phyloP scores from a whole-genome alignment of 2,113 vertebrate genomes.

The Notarius quadriscutis region DNA sequence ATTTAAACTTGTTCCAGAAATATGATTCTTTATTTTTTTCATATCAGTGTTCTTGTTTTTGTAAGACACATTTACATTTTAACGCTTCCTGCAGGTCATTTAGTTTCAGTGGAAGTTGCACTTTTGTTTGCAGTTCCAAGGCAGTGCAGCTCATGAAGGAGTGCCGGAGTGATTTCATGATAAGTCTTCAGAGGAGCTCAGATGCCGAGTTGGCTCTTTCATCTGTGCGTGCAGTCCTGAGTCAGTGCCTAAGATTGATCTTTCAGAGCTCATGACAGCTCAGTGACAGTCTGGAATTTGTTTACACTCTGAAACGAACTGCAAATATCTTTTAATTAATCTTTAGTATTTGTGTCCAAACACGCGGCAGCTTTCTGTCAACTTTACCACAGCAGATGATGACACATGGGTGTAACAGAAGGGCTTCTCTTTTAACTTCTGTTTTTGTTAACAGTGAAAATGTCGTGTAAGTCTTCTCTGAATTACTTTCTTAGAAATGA shows the following conservation, averaged over 20 bases:
- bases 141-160: not conserved
- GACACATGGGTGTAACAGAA: not conserved
- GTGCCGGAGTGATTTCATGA: not conserved
- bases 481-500: not conserved
- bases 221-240: not conserved
- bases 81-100: not conserved
- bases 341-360: not conserved
- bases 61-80: not conserved
- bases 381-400: not conserved
- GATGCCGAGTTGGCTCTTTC: not conserved
- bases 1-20: not conserved
- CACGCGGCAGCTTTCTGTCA: not conserved
- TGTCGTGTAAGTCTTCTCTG: not conserved
- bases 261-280: not conserved
- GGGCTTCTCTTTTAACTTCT: not conserved
- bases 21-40: no score
- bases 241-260: not conserved
- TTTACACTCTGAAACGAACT: not conserved
- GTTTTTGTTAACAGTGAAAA: not conserved
- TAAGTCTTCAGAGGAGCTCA: not conserved
- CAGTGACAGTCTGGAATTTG: not conserved
- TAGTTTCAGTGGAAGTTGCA: conserved; percentile 7
- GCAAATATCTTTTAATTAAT: not conserved
- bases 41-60: not conserved
- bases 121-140: conserved; percentile 7